phyloP scores from a whole-genome alignment of 2,113 vertebrate genomes.

The Pelvicachromis taeniatus region DNA sequence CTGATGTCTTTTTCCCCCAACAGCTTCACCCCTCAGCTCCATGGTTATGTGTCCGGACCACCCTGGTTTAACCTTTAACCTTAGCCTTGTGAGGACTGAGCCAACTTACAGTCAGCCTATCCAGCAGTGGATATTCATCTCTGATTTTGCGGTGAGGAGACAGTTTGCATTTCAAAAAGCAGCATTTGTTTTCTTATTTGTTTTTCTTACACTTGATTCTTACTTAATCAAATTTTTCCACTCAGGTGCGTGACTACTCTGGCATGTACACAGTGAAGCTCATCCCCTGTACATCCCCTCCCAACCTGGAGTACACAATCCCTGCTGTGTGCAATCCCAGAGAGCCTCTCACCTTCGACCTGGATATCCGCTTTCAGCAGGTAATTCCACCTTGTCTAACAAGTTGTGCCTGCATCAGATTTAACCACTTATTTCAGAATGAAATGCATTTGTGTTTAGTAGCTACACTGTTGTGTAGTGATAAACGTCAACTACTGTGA shows the following conservation, averaged over 20 bases:
- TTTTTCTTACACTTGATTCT: not conserved
- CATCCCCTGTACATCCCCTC: conserved; percentile 80
- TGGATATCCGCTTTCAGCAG: conserved; percentile 97
- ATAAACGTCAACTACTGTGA: not conserved
- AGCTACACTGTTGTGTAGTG: not conserved
- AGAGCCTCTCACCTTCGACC: conserved; percentile 85
- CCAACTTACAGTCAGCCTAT: conserved; percentile 86
- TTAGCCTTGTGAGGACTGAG: conserved; percentile 83
- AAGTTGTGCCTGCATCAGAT: not conserved
- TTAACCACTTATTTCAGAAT: not conserved
- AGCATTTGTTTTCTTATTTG: not conserved
- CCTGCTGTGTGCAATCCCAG: conserved; percentile 86
- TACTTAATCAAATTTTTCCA: not conserved
- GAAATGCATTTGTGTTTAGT: not conserved
- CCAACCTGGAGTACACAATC: conserved; percentile 81
- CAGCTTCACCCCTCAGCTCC: conserved; percentile 81
- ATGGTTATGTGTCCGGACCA: conserved; percentile 85
- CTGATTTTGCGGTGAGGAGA: conserved; percentile 87
- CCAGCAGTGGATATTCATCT: conserved; percentile 92
- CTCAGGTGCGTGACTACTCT: conserved; percentile 92
- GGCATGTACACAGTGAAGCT: conserved; percentile 87
- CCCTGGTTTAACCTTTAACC: conserved; percentile 85
- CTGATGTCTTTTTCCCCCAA: not conserved
- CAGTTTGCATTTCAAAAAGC: not conserved
- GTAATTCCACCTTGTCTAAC: conserved; percentile 51